Evolutionary conservation across 2,797 vertebrate species (phyloP), one percentile per base, ranked within the genome.

Genomic region (Coregonus suidteri): DNA sequence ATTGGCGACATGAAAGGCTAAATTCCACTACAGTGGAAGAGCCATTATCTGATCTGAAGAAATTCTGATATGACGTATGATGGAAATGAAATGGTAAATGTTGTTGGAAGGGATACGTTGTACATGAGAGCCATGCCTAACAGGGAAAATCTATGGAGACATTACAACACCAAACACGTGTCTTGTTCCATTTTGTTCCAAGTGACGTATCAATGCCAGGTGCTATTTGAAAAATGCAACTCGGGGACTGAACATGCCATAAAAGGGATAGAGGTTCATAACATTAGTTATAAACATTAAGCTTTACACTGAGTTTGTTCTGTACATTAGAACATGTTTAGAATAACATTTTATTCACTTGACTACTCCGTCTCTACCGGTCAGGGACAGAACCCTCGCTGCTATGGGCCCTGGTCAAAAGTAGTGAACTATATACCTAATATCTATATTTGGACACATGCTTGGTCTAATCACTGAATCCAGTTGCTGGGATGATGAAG

Each of bases 281-380:
- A 68, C 13, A 20, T n/a, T 20, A 3, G 67, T 69, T 6, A 5
- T 15, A 37, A 47, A 70, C 16, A n/a, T 41, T 14, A 47, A 1
- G 66, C 6, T 35, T 5, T 68, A 34, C 34, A 15, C 30, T 66
- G 25, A 3, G 16, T n/a, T 18, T 5, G n/a, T 20, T 18, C 56
- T 9, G 6, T n/a, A 20, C 41, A 47, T 47, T 47, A 13, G 41
- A 47, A 47, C 41, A 47, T 13, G 41, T 47, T 47, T 9, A 13
- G 41, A 9, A 56, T 1, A 56, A 16, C 0, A 56, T n/a, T 56
- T 18, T 0, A 54, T 54, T n/a, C 15, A 16, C 53, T 56, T n/a
- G 41, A 47, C 41, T 56, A 56, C 53, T 6, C 53, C 81, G 70
- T 76, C 75, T 75, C 81, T 69, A 79, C 74, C 37, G 78, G 84